Evolutionary conservation across 2,113 vertebrate species (phyloP), one percentile per base, ranked within the genome.

Genomic region (Elaphurus davidianus): DNA sequence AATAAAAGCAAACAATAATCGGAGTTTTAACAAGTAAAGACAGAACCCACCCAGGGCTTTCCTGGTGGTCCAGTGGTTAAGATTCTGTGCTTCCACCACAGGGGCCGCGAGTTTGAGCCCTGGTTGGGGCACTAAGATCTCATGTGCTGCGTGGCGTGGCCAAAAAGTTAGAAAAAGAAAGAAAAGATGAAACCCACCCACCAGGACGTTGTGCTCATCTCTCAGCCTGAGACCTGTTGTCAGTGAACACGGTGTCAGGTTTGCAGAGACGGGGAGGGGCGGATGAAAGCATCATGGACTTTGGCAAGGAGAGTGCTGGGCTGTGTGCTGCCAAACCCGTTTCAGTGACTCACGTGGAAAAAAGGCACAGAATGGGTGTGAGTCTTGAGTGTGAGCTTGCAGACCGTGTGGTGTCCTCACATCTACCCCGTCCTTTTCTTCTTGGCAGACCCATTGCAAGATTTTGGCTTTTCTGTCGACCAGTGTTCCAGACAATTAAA

Each of bases 401-500:
- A 43, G 7, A 43, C 5, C 17, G 10, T 30, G 36, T 3, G n/a
- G 36, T 60, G 57, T 71, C 95, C 45, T 82, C 33, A 45, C 0
- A 28, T 45, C 6, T 94, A 54, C 50, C 71, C 81, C 45, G 16
- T 8, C 71, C 6, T 23, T 97, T 97, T 97, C 96, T 90, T 98
- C 96, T 95, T 93, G 92, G 93, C 97, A 99, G 99, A 99, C 98
- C 97, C 98, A 4, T 16, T 98, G 27, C 99, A 99, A 98, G 99
- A 99, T 83, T 98, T 99, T 78, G 98, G 99, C 95, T 93, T 99
- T 33, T 99, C 98, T 47, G 71, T 99, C 67, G 99, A 99, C 47
- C 94, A 0, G 15, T 99, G 99, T 92, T 91, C 98, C 81, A 97
- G 96, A 54, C 2, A 98, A 1, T 0, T 92, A 81, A 94, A 87